Conservation (phyloP, 2,888 invertebrate species). For the Nipponacmea schrenckii region DNA sequence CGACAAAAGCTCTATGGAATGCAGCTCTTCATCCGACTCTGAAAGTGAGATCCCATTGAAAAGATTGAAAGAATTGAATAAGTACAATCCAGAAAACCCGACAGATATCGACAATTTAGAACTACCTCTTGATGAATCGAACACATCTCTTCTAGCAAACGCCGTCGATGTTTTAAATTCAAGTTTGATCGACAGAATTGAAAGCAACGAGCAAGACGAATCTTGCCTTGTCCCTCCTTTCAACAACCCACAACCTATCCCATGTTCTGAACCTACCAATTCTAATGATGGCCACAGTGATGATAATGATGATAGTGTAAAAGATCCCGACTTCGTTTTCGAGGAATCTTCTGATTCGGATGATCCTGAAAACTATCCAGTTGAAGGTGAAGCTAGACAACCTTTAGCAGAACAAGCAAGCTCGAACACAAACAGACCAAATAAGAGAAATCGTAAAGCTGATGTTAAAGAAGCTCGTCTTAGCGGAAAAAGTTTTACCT, state of each 20-base stretch:
- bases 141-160: neutral
- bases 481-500: neutral
- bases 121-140: neutral
- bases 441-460: too few relatives aligned
- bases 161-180: neutral
- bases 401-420: neutral
- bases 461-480: neutral
- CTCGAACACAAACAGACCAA: too few relatives aligned
- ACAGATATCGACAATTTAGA: neutral
- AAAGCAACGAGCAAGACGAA: too few relatives aligned
- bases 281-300: too few relatives aligned
- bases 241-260: too few relatives aligned
- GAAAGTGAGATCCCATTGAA: too few relatives aligned
- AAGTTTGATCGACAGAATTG: neutral
- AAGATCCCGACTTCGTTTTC: neutral
- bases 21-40: too few relatives aligned
- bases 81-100: neutral
- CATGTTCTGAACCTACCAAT: too few relatives aligned
- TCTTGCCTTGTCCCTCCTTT: too few relatives aligned
- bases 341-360: neutral
- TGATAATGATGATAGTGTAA: too few relatives aligned
- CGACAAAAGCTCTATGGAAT: too few relatives aligned
- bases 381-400: neutral
- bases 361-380: neutral
- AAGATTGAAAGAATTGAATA: neutral